A percentile compares a stretch with the other conserved stretches of the same genome.
These are phyloP conservation scores for Epizoanthus fatuus DNA, from an alignment of 92 coral and sea anemone genomes.

Conservation along the genomic window DNA sequence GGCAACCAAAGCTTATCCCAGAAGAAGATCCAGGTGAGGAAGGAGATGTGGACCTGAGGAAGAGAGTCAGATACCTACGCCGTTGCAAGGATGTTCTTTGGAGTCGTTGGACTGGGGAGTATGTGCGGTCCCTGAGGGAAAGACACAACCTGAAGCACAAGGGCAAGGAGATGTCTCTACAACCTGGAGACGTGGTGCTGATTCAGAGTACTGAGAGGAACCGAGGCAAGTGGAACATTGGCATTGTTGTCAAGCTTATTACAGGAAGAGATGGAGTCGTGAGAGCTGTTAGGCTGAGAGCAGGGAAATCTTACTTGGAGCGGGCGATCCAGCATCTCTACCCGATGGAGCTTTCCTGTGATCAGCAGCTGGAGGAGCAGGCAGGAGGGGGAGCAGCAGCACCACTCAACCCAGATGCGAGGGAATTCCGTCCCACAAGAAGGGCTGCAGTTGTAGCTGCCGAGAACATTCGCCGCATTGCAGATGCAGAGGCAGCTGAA, in stretches of 20 bases:
- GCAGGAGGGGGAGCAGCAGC: constrained; percentile 10
- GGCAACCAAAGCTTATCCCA: constrained; percentile 25
- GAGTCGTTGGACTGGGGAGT: constrained; percentile 49
- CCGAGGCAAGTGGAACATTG: constrained; percentile 64
- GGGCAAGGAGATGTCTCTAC: constrained; percentile 7
- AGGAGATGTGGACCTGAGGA: constrained; percentile 34
- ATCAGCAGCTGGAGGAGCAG: constrained; percentile 3
- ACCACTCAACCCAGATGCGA: constrained; percentile 37
- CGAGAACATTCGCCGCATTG: constrained; percentile 33
- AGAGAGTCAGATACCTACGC: constrained; percentile 43
- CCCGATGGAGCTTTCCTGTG: constrained; percentile 60
- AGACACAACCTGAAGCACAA: constrained; percentile 44
- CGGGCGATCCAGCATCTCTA: constrained; percentile 52
- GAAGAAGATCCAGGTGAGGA: constrained; percentile 30
- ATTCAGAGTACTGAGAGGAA: constrained; percentile 47
- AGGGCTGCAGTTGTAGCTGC: constrained; percentile 54
- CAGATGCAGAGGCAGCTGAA: constrained; percentile 25
- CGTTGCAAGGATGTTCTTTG: constrained; percentile 53
- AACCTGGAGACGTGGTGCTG: constrained; percentile 58
- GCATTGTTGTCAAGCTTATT: constrained; percentile 33
- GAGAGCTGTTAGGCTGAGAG: constrained; percentile 48
- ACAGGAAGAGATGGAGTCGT: constrained; percentile 37
- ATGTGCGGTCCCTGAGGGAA: constrained; percentile 38
- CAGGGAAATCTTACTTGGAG: constrained; percentile 44
- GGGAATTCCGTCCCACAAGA: constrained; percentile 46